Evolutionary conservation across 2,888 invertebrate genomes (phyloP).

Genomic region (Fragum sueziense): DNA sequence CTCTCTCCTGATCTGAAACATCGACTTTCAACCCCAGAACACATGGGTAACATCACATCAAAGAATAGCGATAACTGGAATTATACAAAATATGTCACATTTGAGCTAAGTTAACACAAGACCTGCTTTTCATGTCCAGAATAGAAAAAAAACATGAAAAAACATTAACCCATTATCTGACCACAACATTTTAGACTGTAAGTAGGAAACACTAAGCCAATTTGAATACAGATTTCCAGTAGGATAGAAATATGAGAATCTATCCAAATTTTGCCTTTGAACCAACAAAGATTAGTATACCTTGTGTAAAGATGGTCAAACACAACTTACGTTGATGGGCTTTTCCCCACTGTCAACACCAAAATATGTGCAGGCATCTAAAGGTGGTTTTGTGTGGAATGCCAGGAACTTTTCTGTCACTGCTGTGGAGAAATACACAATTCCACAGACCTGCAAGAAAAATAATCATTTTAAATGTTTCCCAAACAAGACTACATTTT

Average conservation of each 20-base stretch:
- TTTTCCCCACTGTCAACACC: slow-evolving; percentile 84
- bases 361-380: slow-evolving; percentile 84
- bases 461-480: not conserved
- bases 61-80: slow-evolving; percentile 84
- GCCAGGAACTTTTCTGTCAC: slow-evolving; percentile 82
- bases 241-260: too few species aligned
- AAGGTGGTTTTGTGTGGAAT: slow-evolving; percentile 82
- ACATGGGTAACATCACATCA: slow-evolving; percentile 83
- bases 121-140: too few species aligned
- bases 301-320: too few species aligned
- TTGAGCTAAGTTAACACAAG: too few species aligned
- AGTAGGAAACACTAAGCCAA: too few species aligned
- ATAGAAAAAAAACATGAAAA: too few species aligned
- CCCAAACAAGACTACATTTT: not conserved
- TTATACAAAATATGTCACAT: not conserved
- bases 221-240: too few species aligned
- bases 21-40: slow-evolving; percentile 78
- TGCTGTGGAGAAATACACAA: slow-evolving; percentile 82
- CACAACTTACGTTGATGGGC: slow-evolving; percentile 83
- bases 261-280: too few species aligned
- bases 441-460: slow-evolving; percentile 79
- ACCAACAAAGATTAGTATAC: too few species aligned
- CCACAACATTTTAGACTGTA: too few species aligned
- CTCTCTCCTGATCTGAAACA: slow-evolving; percentile 80
- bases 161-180: too few species aligned